A percentile compares a stretch with the other conserved stretches of the same genome.
Conservation (phyloP, 2,888 invertebrate species). For the Drosophila affinis region DNA sequence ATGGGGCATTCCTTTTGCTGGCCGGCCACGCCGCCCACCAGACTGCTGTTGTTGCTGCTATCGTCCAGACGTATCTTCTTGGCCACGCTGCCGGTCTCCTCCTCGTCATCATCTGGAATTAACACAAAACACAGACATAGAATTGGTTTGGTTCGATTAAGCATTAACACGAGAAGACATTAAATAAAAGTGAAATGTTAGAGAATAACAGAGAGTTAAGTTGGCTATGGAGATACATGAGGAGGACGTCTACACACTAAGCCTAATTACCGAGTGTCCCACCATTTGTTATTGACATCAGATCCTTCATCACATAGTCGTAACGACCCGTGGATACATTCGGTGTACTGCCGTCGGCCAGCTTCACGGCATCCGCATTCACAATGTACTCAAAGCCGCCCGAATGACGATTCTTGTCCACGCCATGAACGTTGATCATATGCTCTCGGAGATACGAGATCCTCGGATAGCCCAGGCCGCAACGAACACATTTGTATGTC, state of each 20-base stretch:
- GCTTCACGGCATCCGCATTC: constrained; percentile 81
- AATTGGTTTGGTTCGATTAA: not conserved
- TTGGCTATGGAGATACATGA: not conserved
- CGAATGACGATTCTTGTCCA: constrained; percentile 80
- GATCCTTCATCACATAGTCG: constrained; percentile 83
- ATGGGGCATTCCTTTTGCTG: constrained; percentile 81
- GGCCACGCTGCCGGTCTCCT: constrained; percentile 64
- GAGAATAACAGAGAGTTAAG: constrained; percentile 8
- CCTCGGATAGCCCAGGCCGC: constrained; percentile 82
- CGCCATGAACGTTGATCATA: constrained; percentile 82
- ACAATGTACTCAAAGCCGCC: constrained; percentile 83
- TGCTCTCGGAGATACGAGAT: constrained; percentile 83
- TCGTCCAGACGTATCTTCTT: constrained; percentile 79
- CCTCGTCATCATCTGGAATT: constrained; percentile 74
- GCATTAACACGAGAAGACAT: not conserved
- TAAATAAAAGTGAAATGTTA: not conserved
- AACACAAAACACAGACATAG: no score
- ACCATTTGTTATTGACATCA: constrained; percentile 83
- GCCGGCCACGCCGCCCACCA: constrained; percentile 44
- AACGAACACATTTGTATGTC: constrained; percentile 83
- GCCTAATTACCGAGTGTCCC: constrained; percentile 79
- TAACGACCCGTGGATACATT: constrained; percentile 82
- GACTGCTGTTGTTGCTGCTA: constrained; percentile 58
- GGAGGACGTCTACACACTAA: constrained; percentile 49
- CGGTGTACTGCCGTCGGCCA: constrained; percentile 69